Conservation (phyloP, 2,888 invertebrate species). For the Dryadula phaetusa region DNA sequence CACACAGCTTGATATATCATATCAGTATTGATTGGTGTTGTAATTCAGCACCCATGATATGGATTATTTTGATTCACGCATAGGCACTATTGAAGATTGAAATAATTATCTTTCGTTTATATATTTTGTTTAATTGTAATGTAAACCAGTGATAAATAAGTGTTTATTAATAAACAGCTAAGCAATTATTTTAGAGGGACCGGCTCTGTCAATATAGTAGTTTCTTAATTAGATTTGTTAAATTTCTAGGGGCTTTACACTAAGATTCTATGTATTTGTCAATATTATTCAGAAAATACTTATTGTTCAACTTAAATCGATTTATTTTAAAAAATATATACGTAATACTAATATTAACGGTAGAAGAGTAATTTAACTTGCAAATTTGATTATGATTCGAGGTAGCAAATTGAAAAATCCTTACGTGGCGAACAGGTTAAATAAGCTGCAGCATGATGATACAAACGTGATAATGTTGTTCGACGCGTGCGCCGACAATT, state of each 20-base stretch:
- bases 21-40: conserved; percentile 38
- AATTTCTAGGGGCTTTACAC: no score
- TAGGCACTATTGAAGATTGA: conserved; percentile 30
- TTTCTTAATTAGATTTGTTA: no score
- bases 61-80: conserved; percentile 15
- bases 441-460: conserved; percentile 41
- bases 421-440: conserved; percentile 49
- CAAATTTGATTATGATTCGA: conserved; percentile 34
- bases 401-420: conserved; percentile 46
- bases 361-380: conserved; percentile 15
- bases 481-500: conserved; percentile 50
- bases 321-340: background rate
- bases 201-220: background rate
- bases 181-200: background rate
- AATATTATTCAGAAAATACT: background rate
- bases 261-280: no score
- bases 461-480: conserved; percentile 52
- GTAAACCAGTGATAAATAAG: background rate
- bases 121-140: conserved; percentile 1
- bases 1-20: conserved; percentile 34
- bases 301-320: background rate
- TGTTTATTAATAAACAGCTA: background rate
- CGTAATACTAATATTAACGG: background rate
- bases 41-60: conserved; percentile 23
- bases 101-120: conserved; percentile 16